Evolutionary conservation across 2,888 invertebrate genomes (phyloP), one percentile per base, ranked within the genome.

Genomic region (Yponomeuta evonymella): DNA sequence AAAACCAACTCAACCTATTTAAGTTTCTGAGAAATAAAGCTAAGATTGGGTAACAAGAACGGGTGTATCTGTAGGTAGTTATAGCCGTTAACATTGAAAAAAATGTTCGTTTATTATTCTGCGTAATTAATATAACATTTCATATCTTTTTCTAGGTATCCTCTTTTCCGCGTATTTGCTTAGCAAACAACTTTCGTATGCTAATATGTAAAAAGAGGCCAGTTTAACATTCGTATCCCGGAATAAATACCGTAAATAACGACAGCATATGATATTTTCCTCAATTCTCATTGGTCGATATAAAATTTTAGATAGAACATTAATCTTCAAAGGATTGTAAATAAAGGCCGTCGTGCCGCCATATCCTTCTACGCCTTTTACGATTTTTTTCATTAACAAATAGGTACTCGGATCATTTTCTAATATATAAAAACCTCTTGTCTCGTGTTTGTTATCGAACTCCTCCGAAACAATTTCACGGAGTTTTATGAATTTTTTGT

Each of bases 271-370:
- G 71, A 76, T 78, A 75, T 77, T 75, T 77, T 75, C 75, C 75
- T 74, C 73, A 74, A 75, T 75, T 73, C 70, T 68, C 70, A 67
- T 72, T 68, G 68, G 71, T 71, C 69, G 73, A 75, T 75, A 77
- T 79, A 77, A 77, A 77, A 79, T 79, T 23, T 75, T 76, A 74
- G 75, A 77, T 76, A 73, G 75, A 77, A 79, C 77, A 80, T 79
- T 79, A 82, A 83, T 81, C 82, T 83, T 82, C 82, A 81, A 83
- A 82, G 80, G 79, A 76, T 79, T 78, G 76, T 77, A 79, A 81
- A 79, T 78, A 75, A 75, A 70, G 70, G 70, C 70, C 70, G 69
- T 69, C 64, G 15, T 11, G 12, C n/a, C 69, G 69, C 48, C 69
- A 51, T 5, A 43, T 43, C 43, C 43, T 15, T 58, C 51, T 51